Conservation (phyloP, 2,797 vertebrate genomes). For the Sarcophilus harrisii region DNA sequence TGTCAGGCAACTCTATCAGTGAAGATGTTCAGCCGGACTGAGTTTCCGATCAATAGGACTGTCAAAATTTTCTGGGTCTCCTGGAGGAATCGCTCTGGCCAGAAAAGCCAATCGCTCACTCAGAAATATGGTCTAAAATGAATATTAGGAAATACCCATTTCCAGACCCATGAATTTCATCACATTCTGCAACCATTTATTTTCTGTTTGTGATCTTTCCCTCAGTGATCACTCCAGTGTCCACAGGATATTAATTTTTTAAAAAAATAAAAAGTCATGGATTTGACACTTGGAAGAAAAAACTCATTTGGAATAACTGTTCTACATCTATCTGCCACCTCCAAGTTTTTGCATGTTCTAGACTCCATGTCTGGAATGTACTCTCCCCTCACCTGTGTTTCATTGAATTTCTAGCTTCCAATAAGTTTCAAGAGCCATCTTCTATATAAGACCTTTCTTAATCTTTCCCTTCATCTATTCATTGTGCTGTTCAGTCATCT, state of each 20-base stretch:
- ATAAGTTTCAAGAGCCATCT: background rate
- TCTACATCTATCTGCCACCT: background rate
- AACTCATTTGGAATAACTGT: background rate
- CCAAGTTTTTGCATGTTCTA: background rate
- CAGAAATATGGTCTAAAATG: background rate
- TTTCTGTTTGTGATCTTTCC: background rate
- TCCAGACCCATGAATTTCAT: background rate
- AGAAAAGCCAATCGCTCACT: background rate
- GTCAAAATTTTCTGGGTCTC: background rate
- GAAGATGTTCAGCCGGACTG: background rate
- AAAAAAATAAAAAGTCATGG: background rate
- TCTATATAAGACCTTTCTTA: background rate
- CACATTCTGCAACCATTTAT: background rate
- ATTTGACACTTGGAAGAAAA: background rate
- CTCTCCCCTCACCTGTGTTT: background rate
- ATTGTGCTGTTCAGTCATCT: background rate
- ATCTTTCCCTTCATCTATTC: background rate
- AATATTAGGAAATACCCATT: background rate
- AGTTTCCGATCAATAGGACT: background rate
- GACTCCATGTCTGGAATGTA: background rate
- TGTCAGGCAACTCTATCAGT: background rate
- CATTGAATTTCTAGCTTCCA: background rate
- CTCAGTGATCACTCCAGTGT: background rate
- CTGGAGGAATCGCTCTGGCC: slow-evolving; percentile 4
- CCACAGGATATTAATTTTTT: background rate